Base-by-base conservation (phyloP, 2,888 invertebrate genomes). In the Noctua pronuba region DNA sequence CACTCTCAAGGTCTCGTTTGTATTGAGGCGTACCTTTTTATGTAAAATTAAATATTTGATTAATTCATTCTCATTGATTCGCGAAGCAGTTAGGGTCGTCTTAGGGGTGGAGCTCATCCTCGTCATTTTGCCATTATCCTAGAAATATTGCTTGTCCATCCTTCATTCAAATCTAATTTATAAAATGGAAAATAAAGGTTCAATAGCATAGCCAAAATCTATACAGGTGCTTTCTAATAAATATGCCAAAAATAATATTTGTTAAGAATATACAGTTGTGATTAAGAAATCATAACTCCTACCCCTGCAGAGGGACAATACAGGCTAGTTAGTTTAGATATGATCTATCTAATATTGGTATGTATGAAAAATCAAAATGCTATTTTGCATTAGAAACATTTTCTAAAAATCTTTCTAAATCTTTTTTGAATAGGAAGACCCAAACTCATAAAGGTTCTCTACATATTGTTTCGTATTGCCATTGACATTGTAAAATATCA, bases 1-100 rank as follows among this genome's bases (percentile, higher is more conserved):
- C 70, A 41, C 49, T 79, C n/a, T 88, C 86, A 87, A 88, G 88
- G 88, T 77, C 80, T 72, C 46, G 28, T 67, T 65, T 35, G 55
- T 71, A 69, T 75, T 76, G 66, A 77, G 28, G 31, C 41, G 49
- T 77, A 78, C 41, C 64, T 76, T 77, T 79, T 21, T 74, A 18
- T 83, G 62, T 11, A 75, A 75, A 72, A 31, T 46, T 41, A 24
- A 62, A 66, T 67, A 49, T 49, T 66, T 38, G 35, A 1, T 35
- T 8, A 28, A 62, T 28, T 77, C 46, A 65, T 16, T 65, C 21
- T 41, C 16, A 55, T 13, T 49, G 35, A n/a, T 28, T 65, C 62
- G 46, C 38, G 21, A 65, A 55, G 11, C 16, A 64, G 35, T 6
- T 69, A n/a, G 8, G 28, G 28, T 55, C 6, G 21, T 44, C 77